Conservation (phyloP, 2,888 invertebrate genomes). For the Lepas anatifera region DNA sequence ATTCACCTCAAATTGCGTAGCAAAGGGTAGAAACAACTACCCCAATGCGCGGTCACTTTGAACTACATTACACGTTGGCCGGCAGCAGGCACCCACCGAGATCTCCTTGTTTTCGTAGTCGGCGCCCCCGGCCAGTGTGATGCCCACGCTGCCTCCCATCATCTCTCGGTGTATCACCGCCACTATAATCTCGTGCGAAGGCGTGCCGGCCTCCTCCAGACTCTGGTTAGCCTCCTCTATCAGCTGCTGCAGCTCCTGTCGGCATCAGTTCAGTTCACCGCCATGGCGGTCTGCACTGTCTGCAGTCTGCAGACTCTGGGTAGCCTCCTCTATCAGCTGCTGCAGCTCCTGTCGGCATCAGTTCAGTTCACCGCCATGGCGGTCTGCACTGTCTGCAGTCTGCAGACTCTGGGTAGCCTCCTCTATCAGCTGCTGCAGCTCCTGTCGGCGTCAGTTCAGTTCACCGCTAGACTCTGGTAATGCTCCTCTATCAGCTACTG, state of each 20-base stretch:
- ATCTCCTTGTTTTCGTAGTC: conserved; percentile 88
- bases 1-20: too few species aligned
- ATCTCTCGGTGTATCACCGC: conserved; percentile 53
- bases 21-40: too few species aligned
- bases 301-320: conserved; percentile 47
- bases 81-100: conserved; percentile 47
- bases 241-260: conserved; percentile 47
- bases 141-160: conserved; percentile 63
- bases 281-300: too few species aligned
- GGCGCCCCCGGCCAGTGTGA: conserved; percentile 74
- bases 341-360: conserved; percentile 44
- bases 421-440: conserved; percentile 50
- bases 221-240: conserved; percentile 54
- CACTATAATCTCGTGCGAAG: conserved; percentile 46
- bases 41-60: too few species aligned
- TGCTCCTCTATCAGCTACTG: conserved; percentile 53
- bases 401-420: conserved; percentile 51
- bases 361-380: too few species aligned
- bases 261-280: too few species aligned
- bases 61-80: not conserved
- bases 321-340: conserved; percentile 51
- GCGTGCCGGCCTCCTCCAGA: conserved; percentile 41
- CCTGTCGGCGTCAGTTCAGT: too few species aligned
- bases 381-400: too few species aligned
- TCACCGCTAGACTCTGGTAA: conserved; percentile 48